Base-by-base conservation (phyloP, 2,113 vertebrate species). In the Hoplias malabaricus region DNA sequence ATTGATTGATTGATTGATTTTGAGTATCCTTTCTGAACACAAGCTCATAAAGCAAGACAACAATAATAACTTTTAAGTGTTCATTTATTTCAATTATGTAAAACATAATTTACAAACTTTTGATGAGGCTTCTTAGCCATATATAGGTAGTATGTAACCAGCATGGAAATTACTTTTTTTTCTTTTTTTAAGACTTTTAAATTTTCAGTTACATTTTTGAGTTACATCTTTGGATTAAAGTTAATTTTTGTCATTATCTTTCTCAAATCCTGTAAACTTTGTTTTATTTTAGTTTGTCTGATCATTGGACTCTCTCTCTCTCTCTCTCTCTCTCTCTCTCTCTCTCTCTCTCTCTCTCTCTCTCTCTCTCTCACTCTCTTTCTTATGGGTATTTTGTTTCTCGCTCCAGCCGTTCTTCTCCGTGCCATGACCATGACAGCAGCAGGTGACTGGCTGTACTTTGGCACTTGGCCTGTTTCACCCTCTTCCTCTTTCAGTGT, bases 371-470 rank as follows among this genome's bases (percentile, higher is more conserved):
- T 66, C 68, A 77, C 31, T 83, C 29, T 71, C 56, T 86, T 33
- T 85, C 88, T 92, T 87, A 92, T 93, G 89, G 93, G 91, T 88
- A 91, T 82, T 94, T 88, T 94, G 83, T 93, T n/a, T 95, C 92
- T 94, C 77, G 94, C 87, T 95, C 86, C 94, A 98, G 97, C 94
- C 94, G 78, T 82, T 89, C 93, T 87, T 98, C 97, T 96, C 97
- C 96, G 88, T 98, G 94, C 94, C 94, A 90, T 92, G 95, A 98
- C 88, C 95, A 95, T 94, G 96, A 99, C 94, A 94, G 94, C 94
- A 96, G 96, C 97, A 98, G 97, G 97, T 98, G 96, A 99, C 94
- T 86, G 80, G 92, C 87, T 92, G 92, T 90, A 89, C 92, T 84
- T 90, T 93, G 92, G 90, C 88, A 93, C 86, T 61, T 76, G 61